Evolutionary conservation across 2,797 vertebrate genomes (phyloP).

Genomic region (Enoplosus armatus): DNA sequence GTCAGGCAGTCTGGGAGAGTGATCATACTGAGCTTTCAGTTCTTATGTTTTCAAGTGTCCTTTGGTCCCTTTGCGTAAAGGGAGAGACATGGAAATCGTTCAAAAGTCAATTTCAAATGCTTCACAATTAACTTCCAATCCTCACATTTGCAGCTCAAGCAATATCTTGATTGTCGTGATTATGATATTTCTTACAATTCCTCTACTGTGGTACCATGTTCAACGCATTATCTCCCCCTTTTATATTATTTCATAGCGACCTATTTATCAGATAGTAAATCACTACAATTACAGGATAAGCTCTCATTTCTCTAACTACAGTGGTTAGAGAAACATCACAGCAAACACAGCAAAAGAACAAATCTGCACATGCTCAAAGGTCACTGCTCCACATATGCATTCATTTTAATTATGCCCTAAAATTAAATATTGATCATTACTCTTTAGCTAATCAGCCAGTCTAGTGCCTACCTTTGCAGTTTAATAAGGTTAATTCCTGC

Average conservation of each 20-base stretch:
- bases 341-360: background rate
- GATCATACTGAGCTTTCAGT: slow-evolving; percentile 2
- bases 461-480: background rate
- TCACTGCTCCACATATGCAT: background rate
- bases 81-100: background rate
- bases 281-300: background rate
- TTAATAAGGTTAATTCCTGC: slow-evolving; percentile 5
- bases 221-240: background rate
- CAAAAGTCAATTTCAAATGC: slow-evolving; percentile 2
- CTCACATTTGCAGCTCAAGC: background rate
- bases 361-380: background rate
- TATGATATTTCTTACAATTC: background rate
- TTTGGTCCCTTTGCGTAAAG: background rate
- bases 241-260: background rate
- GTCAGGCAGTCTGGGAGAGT: background rate
- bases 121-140: background rate
- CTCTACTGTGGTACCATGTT: background rate
- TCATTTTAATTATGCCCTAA: background rate
- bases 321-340: background rate
- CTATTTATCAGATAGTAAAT: background rate
- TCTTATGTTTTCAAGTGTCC: slow-evolving; percentile 20
- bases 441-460: background rate
- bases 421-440: background rate
- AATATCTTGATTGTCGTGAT: background rate
- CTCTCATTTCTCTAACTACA: slow-evolving; percentile 5